phyloP scores from a whole-genome alignment of 2,797 vertebrate genomes.

The Gymnodraco acuticeps region DNA sequence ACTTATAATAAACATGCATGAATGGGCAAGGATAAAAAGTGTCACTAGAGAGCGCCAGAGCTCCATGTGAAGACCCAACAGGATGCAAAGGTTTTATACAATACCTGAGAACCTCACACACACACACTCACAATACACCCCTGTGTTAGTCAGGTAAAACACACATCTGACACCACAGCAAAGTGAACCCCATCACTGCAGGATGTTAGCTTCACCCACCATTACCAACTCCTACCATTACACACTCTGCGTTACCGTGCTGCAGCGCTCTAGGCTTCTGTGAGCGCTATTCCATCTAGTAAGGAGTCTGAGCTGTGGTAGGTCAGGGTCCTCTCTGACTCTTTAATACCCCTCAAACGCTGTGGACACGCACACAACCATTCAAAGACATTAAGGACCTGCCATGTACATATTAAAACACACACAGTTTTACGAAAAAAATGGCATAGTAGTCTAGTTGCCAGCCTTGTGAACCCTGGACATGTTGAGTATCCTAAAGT shows the following conservation, averaged over 20 bases:
- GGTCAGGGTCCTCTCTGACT: constrained; percentile 79
- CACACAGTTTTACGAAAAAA: too few relatives aligned
- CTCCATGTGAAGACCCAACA: constrained; percentile 25
- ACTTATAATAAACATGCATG: constrained; percentile 35
- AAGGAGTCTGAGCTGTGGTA: constrained; percentile 89
- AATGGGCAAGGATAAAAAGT: background rate
- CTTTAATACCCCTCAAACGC: constrained; percentile 80
- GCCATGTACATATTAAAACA: background rate
- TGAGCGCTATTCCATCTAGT: constrained; percentile 89
- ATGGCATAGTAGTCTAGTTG: too few relatives aligned
- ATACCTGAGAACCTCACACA: constrained; percentile 9
- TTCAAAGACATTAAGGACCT: constrained; percentile 15
- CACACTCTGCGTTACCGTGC: constrained; percentile 83
- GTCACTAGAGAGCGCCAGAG: constrained; percentile 59
- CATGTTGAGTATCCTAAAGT: too few relatives aligned
- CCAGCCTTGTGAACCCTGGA: too few relatives aligned
- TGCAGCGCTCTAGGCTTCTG: constrained; percentile 86
- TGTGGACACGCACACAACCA: constrained; percentile 60
- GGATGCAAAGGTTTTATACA: background rate
- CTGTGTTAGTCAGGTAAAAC: constrained; percentile 38
- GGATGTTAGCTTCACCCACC: constrained; percentile 32
- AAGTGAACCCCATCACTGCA: constrained; percentile 36
- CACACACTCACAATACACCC: background rate
- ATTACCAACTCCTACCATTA: background rate
- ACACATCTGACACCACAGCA: constrained; percentile 28